Evolutionary conservation across 2,797 vertebrate genomes (phyloP).

Genomic region (Lacerta agilis): DNA sequence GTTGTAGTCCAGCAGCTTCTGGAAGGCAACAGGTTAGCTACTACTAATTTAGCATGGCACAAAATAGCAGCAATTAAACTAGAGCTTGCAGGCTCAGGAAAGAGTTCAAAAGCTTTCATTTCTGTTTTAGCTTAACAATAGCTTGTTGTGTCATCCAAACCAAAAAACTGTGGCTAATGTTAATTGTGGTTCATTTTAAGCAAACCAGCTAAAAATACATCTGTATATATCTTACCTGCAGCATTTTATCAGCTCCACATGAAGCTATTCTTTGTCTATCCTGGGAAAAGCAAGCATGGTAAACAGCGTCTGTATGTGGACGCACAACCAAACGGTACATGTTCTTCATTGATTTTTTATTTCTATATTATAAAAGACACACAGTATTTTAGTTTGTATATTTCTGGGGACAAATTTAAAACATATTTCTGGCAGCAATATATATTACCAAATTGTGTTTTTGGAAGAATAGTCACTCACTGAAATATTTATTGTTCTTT

Average conservation of each 20-base stretch:
- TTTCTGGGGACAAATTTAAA: not conserved
- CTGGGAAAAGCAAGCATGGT: constrained; percentile 93
- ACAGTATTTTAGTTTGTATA: not conserved
- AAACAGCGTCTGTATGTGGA: constrained; percentile 91
- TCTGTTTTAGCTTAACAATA: not conserved
- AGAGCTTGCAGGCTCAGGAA: not conserved
- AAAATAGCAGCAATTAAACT: not conserved
- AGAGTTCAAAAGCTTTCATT: not conserved
- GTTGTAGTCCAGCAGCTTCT: not conserved
- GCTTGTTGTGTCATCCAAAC: not conserved
- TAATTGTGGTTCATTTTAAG: not conserved
- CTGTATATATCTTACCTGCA: constrained; percentile 82
- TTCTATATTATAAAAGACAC: constrained; percentile 78
- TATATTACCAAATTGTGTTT: not conserved
- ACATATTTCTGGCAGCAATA: not conserved
- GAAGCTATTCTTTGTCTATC: constrained; percentile 91
- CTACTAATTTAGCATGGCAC: not conserved
- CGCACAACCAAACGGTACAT: constrained; percentile 91
- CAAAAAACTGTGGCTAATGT: not conserved
- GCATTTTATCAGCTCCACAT: constrained; percentile 89
- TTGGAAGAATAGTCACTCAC: not conserved
- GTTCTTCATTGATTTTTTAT: constrained; percentile 87
- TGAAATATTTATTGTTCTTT: not conserved
- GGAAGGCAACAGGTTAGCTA: not conserved
- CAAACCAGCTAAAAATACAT: not conserved